Evolutionary conservation across 2,888 invertebrate genomes (phyloP), one percentile per base, ranked within the genome.

Genomic region (Magallana nippona): DNA sequence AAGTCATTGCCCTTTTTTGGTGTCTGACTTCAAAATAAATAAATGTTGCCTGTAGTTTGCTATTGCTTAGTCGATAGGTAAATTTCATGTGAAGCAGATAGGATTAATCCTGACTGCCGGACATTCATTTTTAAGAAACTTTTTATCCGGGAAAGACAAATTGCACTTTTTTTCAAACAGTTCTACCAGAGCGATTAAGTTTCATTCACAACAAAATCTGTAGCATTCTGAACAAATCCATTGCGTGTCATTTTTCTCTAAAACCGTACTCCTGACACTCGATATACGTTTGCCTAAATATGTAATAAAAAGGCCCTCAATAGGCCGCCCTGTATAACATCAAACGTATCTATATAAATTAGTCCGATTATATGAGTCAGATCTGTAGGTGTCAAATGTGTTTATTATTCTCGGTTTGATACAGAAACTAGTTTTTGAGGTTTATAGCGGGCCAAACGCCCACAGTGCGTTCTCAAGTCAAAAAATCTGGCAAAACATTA

Each of bases 251-350:
- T 19, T 63, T 63, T 63, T 27, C 27, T 63, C 5, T 22, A 27
- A 27, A 19, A 63, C 63, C 63, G 8, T 10, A 22, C 22, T 22
- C 63, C 22, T 63, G 63, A 63, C 63, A 22, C 63, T 27, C 11
- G 11, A 63, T n/a, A 13, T 27, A 63, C 22, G 63, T 63, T 63
- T 63, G 19, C 63, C 63, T 63, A 22, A 63, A 63, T 11, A 63
- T 63, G 63, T 22, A 63, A 63, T 63, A 63, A 63, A 63, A 63
- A 63, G 10, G 63, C 22, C 63, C 63, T 63, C n/a, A 63, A 63
- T 63, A 22, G 27, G 1, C 27, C 63, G 63, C 63, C 63, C 22
- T 63, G 22, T 63, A 63, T 22, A 22, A 63, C 22, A 63, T 63
- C 63, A 22, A 63, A 63, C 63, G 27, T 63, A 63, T 63, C 63